These are phyloP conservation scores for Oncorhynchus clarkii DNA, from an alignment of 2,113 vertebrate species.

Conservation along the genomic window DNA sequence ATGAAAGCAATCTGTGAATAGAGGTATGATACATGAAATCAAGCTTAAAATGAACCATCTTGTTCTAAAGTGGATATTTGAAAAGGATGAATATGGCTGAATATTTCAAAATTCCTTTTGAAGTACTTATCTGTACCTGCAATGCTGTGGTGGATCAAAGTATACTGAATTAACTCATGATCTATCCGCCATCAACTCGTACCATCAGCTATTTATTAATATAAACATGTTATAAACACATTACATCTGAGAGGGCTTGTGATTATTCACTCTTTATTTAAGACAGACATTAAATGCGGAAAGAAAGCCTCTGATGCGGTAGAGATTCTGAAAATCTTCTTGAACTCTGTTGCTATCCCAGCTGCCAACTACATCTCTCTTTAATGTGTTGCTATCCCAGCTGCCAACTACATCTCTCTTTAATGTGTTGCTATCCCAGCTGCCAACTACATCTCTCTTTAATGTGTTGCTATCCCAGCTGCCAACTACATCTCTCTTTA, in stretches of 20 bases:
- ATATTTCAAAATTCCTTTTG: not conserved
- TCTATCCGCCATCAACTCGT: no score
- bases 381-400: slow-evolving; percentile 4
- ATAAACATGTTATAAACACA: slow-evolving; percentile 18
- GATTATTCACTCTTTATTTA: slow-evolving; percentile 15
- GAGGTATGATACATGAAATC: not conserved
- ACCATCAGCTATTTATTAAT: slow-evolving; percentile 1
- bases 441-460: no score
- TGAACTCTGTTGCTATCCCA: not conserved
- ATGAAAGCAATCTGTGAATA: not conserved
- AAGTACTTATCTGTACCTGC: not conserved
- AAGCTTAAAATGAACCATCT: not conserved
- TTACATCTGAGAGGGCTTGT: not conserved
- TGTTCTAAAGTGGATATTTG: not conserved
- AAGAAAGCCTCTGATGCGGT: not conserved
- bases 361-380: slow-evolving; percentile 3
- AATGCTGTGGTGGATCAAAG: not conserved
- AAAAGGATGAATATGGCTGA: not conserved
- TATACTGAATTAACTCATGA: not conserved
- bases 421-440: no score
- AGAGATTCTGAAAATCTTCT: not conserved
- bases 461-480: no score
- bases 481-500: no score
- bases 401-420: no score
- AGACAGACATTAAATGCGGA: slow-evolving; percentile 9